These are phyloP conservation scores for Leuctra nigra DNA, from an alignment of 2,888 invertebrate species.

Conservation along the genomic window DNA sequence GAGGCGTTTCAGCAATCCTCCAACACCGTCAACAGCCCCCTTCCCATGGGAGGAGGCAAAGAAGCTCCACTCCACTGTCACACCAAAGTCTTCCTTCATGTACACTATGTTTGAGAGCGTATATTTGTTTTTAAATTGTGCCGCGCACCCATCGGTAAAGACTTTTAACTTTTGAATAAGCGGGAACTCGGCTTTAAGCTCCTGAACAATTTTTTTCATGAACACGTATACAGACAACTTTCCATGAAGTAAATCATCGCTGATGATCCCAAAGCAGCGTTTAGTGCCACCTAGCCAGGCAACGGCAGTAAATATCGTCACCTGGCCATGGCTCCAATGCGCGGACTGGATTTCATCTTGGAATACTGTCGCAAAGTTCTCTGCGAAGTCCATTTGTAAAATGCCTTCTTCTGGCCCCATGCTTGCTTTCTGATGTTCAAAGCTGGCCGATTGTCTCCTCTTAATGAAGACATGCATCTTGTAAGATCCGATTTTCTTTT, in stretches of 20 bases:
- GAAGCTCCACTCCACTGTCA: conserved; percentile 6
- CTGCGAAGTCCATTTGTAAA: conserved; percentile 22
- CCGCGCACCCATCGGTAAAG: conserved; percentile 1
- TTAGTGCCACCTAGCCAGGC: conserved; percentile 10
- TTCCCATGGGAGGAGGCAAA: conserved; percentile 17
- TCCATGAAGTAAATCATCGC: conserved; percentile 14
- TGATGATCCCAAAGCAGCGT: conserved; percentile 15
- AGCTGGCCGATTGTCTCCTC: conserved; percentile 13
- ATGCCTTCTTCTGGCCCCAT: conserved; percentile 15
- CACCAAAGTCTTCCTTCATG: conserved; percentile 9
- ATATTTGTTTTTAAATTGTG: conserved; percentile 10
- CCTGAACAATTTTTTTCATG: neutral
- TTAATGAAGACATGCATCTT: conserved; percentile 22
- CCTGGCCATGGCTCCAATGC: conserved; percentile 21
- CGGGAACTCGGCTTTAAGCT: neutral
- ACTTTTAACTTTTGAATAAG: neutral
- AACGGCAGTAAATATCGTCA: conserved; percentile 22
- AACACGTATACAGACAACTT: conserved; percentile 11
- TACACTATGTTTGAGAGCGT: conserved; percentile 6
- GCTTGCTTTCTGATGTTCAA: conserved; percentile 7
- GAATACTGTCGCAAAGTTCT: conserved; percentile 10
- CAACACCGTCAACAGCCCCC: conserved; percentile 12
- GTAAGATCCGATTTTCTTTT: conserved; percentile 10
- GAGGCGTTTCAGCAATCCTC: neutral
- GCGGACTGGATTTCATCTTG: conserved; percentile 23